A percentile compares a stretch with the other conserved stretches of the same genome.
These are phyloP conservation scores for Pyxicephalus adspersus DNA, from an alignment of 2,113 vertebrate genomes.

Conservation along the genomic window DNA sequence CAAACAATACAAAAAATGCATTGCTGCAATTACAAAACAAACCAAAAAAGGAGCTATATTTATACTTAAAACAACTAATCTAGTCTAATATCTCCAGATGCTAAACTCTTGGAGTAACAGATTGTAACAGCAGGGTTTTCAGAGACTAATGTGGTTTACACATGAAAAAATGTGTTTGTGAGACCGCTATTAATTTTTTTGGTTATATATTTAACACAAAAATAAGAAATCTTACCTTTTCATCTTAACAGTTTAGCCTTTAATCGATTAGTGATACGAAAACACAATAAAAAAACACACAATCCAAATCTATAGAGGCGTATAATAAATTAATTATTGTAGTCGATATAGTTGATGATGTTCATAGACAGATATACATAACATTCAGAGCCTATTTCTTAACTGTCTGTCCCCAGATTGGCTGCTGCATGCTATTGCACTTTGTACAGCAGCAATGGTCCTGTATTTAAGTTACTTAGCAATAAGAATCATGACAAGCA, in stretches of 20 bases:
- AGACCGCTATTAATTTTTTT: constrained; percentile 43
- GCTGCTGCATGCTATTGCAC: too few species aligned
- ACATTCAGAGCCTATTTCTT: too few species aligned
- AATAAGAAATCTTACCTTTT: constrained; percentile 7
- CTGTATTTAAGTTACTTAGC: too few species aligned
- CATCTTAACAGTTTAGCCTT: not conserved
- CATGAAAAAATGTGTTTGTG: constrained; percentile 41
- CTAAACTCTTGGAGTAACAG: constrained; percentile 40
- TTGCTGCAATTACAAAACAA: constrained; percentile 25
- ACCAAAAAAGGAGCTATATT: constrained; percentile 50
- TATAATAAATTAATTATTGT: too few species aligned
- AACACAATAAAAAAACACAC: too few species aligned
- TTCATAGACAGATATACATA: too few species aligned
- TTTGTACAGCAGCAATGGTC: too few species aligned
- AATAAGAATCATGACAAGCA: too few species aligned
- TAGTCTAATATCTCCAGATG: constrained; percentile 36
- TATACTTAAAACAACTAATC: constrained; percentile 45
- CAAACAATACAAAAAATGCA: constrained; percentile 51
- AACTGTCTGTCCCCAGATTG: too few species aligned
- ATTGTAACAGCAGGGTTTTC: constrained; percentile 50
- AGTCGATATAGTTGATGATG: too few species aligned
- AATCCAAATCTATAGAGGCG: too few species aligned
- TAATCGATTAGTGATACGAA: too few species aligned
- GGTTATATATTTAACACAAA: not conserved
- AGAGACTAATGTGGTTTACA: constrained; percentile 45